Evolutionary conservation across 2,113 vertebrate species (phyloP), one percentile per base, ranked within the genome.

Genomic region (Tamias sibiricus): DNA sequence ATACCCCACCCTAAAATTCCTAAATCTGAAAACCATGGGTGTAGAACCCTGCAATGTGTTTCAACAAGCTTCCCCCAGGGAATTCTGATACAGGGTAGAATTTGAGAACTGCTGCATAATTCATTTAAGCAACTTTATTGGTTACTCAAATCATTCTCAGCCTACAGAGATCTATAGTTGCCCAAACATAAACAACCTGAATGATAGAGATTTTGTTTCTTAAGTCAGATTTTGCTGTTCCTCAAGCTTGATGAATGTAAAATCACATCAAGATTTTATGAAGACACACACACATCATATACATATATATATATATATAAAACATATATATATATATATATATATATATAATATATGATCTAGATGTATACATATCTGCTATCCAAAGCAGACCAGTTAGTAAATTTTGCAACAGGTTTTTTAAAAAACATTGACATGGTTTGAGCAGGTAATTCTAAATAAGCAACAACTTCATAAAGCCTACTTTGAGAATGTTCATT

Each of bases 211-310:
- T 69, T 84, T 72, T 47, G 32, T 71, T 44, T 68, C 68, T 77
- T 81, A 76, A 94, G 75, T 80, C 30, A 62, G 35, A 90, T 66
- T 92, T 89, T 93, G 80, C 57, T 88, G 17, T 81, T 91, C 3
- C 47, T 91, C 52, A 86, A 88, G 64, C 76, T 74, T 75, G 54
- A 94, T 42, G 3, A 35, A 16, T n/a, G 87, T 66, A 82, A 83
- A 90, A 93, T 59, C 71, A 47, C 49, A 88, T 52, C n/a, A 74
- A 66, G 47, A 57, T 91, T 77, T 95, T 87, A 87, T 87, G 37
- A 77, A 76, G 69, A 90, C 49, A n/a, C n/a, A n/a, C n/a, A n/a
- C n/a, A n/a, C n/a, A n/a, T n/a, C n/a, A n/a, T n/a, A n/a, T n/a
- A n/a, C 32, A 19, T 62, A 24, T 44, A 14, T 90, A 19, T 49